Evolutionary conservation across 2,797 vertebrate species (phyloP).

Genomic region (Mico argentatus): DNA sequence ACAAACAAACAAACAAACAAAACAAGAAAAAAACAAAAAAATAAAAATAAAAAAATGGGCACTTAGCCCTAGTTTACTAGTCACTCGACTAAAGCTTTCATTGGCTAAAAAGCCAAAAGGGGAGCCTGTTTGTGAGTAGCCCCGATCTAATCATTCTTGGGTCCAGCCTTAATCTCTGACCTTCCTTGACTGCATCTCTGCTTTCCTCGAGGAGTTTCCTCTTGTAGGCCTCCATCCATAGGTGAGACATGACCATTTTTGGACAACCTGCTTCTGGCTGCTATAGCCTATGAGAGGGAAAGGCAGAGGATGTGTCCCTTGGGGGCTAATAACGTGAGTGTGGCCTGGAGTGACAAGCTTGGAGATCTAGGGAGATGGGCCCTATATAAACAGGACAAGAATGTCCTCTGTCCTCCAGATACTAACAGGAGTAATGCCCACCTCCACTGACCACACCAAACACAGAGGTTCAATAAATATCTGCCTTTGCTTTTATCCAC

Average conservation of each 20-base stretch:
- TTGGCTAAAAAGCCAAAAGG: background rate
- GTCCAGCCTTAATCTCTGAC: background rate
- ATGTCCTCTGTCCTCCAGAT: background rate
- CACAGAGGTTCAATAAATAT: constrained; percentile 49
- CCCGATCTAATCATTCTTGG: accelerated
- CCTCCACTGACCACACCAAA: background rate
- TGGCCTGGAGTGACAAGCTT: background rate
- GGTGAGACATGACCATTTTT: background rate
- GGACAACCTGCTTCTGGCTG: background rate
- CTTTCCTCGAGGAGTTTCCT: background rate
- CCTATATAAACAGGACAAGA: background rate
- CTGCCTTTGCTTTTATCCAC: constrained; percentile 18
- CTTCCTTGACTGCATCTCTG: background rate
- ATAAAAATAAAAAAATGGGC: background rate
- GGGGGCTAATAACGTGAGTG: background rate
- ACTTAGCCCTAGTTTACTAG: background rate
- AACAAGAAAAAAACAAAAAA: too few species aligned
- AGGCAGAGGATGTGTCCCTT: background rate
- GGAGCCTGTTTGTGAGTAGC: background rate
- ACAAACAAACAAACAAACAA: too few species aligned
- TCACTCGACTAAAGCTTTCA: background rate
- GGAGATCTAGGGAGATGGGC: background rate
- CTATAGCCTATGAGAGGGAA: background rate
- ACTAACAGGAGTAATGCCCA: background rate
- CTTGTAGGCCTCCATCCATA: background rate